Evolutionary conservation across 2,113 vertebrate genomes (phyloP).

Genomic region (Oxyruncus cristatus): DNA sequence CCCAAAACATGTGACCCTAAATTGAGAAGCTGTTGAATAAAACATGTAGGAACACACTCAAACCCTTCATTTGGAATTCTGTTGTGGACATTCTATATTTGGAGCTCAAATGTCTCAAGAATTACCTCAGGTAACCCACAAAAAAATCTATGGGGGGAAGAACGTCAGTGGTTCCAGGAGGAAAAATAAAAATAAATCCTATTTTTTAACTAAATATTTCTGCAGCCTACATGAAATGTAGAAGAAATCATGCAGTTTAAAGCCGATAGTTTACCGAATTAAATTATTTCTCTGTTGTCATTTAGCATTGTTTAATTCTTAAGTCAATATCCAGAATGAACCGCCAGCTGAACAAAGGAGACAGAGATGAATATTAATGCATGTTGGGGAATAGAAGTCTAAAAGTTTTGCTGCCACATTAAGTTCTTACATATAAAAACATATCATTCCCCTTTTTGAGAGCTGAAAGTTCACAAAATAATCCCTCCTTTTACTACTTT

Average conservation of each 20-base stretch:
- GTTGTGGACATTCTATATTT: constrained; percentile 17
- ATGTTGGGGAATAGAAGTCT: background rate
- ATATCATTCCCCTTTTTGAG: background rate
- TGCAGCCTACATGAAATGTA: background rate
- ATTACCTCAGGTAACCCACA: background rate
- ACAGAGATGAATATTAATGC: background rate
- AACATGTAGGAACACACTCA: constrained; percentile 30
- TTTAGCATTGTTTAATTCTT: background rate
- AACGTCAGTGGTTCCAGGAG: background rate
- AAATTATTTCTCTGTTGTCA: background rate
- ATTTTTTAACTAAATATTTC: background rate
- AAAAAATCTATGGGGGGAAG: background rate
- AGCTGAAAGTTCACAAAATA: background rate
- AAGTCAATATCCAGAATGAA: background rate
- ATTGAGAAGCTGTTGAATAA: constrained; percentile 58
- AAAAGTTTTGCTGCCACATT: background rate
- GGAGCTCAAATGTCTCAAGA: constrained; percentile 16
- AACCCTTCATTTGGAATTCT: constrained; percentile 30
- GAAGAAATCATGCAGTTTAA: background rate
- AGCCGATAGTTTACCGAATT: background rate
- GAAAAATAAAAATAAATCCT: background rate
- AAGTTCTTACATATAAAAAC: background rate
- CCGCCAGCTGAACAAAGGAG: background rate
- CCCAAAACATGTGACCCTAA: constrained; percentile 31
- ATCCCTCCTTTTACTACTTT: background rate